Evolutionary conservation across 2,113 vertebrate species (phyloP), one percentile per base, ranked within the genome.

Genomic region (Tringa solitaria): DNA sequence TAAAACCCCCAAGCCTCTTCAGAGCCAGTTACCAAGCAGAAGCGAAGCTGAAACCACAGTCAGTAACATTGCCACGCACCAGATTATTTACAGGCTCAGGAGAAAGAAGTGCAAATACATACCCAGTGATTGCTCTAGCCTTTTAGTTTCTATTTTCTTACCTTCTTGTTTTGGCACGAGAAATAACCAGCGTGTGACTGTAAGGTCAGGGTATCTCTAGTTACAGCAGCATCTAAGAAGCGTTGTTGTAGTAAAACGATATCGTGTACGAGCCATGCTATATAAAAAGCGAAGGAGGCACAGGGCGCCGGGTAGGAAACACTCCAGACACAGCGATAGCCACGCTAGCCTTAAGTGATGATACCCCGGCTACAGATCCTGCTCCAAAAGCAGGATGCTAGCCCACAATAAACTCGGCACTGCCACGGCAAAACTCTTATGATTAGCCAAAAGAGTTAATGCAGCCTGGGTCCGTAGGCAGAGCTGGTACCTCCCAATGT

Each of bases 111-210:
- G 57, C n/a, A 86, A 95, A 86, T 16, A 76, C 32, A 4, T 22
- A 41, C 14, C 15, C 11, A n/a, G 20, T 7, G 35, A 56, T 68
- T 73, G 43, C 74, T 82, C 50, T 90, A 22, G 45, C 32, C 7
- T 50, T 90, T 83, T 85, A 53, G 51, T 63, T 96, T 94, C 91
- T 91, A 41, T 93, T 96, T 93, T 87, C 87, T 95, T 77, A 90
- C 67, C 53, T 95, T 96, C 96, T 93, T 83, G 63, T 83, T 93
- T 83, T 90, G 87, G 72, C 78, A 87, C 1, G 2, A 87, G 88
- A 88, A 90, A 69, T 18, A 90, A 43, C 30, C 30, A 46, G 73
- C 51, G 65, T 54, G 21, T 94, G 91, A 87, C 86, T 59, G 89
- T 88, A 89, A 95, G 84, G 73, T 90, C 91, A 93, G 86, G 33